Evolutionary conservation across 2,797 vertebrate genomes (phyloP).

Genomic region (Champsocephalus gunnari): DNA sequence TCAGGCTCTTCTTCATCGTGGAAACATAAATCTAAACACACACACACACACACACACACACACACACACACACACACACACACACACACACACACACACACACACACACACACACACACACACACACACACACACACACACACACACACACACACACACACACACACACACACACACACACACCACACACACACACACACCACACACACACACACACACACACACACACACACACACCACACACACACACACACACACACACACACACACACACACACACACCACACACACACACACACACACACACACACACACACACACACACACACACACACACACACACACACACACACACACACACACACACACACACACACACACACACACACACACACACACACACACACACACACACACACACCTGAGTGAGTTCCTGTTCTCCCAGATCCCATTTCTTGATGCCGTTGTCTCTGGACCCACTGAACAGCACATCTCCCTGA

Average conservation of each 20-base stretch:
- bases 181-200: constrained; percentile 84
- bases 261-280: constrained; percentile 84
- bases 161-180: constrained; percentile 76
- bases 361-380: constrained; percentile 73
- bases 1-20: background rate
- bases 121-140: constrained; percentile 73
- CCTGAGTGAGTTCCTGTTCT: constrained; percentile 96
- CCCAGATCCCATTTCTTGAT: constrained; percentile 99
- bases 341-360: constrained; percentile 72
- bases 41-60: constrained; percentile 19
- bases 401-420: constrained; percentile 80
- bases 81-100: constrained; percentile 62
- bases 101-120: constrained; percentile 77
- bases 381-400: constrained; percentile 16
- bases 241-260: constrained; percentile 84
- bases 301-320: constrained; percentile 70
- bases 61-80: constrained; percentile 83
- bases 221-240: constrained; percentile 85
- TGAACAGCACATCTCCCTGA: constrained; percentile 92
- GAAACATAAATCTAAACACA: constrained; percentile 10
- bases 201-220: constrained; percentile 84
- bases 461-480: constrained; percentile 96
- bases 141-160: constrained; percentile 71
- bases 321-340: constrained; percentile 74
- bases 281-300: constrained; percentile 85